Evolutionary conservation across 2,797 vertebrate species (phyloP).

Genomic region (Dipus sagitta): DNA sequence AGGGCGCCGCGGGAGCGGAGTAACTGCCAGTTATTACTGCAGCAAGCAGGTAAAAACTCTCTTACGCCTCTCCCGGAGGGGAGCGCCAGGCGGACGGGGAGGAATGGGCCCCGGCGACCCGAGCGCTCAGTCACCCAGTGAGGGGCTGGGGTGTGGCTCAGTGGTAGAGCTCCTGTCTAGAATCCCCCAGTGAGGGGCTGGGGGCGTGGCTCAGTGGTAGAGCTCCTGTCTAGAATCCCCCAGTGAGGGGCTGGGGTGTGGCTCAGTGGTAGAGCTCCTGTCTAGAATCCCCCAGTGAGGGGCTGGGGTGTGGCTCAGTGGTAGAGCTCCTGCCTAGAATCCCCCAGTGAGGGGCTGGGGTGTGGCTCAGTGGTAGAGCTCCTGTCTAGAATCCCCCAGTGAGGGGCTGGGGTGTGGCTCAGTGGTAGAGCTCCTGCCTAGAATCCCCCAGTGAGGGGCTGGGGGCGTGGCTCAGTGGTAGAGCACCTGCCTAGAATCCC

Average conservation of each 20-base stretch:
- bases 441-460: too few species aligned
- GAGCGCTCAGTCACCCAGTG: not conserved
- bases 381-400: too few species aligned
- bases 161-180: too few species aligned
- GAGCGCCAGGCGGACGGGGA: constrained; percentile 46
- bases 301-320: not conserved
- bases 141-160: too few species aligned
- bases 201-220: not conserved
- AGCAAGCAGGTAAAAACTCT: constrained; percentile 46
- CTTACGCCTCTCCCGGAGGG: constrained; percentile 55
- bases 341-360: too few species aligned
- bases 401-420: too few species aligned
- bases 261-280: not conserved
- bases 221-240: not conserved
- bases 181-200: too few species aligned
- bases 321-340: not conserved
- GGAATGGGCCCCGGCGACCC: not conserved
- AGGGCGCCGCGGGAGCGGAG: not conserved
- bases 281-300: not conserved
- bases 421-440: too few species aligned
- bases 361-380: too few species aligned
- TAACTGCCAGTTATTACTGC: constrained; percentile 53
- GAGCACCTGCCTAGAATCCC: too few species aligned
- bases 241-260: not conserved
- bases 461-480: too few species aligned